Conservation (phyloP, 2,113 vertebrate genomes). For the Neomonachus schauinslandi region DNA sequence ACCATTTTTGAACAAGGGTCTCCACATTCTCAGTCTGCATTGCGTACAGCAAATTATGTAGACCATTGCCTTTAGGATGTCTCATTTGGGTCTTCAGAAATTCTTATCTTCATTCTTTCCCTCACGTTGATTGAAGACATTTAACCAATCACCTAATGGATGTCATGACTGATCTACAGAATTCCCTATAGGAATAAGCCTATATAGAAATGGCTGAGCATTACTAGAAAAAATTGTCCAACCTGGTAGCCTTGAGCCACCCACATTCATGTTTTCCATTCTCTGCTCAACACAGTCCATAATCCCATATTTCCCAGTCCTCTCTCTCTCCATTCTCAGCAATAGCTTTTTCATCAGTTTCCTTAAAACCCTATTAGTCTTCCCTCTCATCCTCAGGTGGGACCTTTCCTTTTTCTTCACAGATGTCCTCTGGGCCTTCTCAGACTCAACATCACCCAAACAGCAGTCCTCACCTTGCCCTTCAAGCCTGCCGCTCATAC, state of each 20-base stretch:
- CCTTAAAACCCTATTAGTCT: neutral
- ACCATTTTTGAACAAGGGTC: neutral
- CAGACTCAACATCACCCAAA: neutral
- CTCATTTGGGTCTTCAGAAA: constrained; percentile 15
- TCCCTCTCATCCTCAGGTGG: neutral
- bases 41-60: neutral
- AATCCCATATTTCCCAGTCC: neutral
- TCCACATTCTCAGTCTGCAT: neutral
- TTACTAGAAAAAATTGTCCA: neutral
- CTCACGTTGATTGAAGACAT: neutral
- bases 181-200: neutral
- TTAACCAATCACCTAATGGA: neutral
- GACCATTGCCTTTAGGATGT: neutral
- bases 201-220: neutral
- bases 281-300: neutral
- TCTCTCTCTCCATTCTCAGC: neutral
- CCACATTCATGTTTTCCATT: neutral
- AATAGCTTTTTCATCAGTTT: neutral
- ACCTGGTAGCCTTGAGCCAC: neutral
- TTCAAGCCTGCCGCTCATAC: neutral
- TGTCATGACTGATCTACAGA: neutral
- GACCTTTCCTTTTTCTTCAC: neutral
- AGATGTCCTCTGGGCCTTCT: neutral
- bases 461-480: neutral
- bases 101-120: neutral